A percentile compares a stretch with the other conserved stretches of the same genome.
Evolutionary conservation across 2,113 vertebrate species (phyloP).

Genomic region (Promerops cafer): DNA sequence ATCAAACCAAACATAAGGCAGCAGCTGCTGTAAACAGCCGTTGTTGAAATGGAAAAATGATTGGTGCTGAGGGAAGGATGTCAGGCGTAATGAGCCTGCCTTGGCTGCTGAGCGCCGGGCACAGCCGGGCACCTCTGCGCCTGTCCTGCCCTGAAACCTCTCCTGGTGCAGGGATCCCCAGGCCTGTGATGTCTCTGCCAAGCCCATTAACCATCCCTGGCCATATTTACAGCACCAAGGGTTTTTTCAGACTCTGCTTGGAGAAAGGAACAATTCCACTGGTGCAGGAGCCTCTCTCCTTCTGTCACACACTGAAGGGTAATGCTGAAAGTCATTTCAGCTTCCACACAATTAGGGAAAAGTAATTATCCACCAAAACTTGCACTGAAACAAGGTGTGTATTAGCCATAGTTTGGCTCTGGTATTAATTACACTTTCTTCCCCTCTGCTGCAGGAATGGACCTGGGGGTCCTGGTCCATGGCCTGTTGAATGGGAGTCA

Average conservation of each 20-base stretch:
- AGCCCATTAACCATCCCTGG: accelerated
- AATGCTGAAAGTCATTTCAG: not conserved
- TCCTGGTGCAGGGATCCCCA: accelerated
- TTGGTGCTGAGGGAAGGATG: slow-evolving; percentile 30
- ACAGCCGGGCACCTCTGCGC: not conserved
- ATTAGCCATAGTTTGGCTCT: not conserved
- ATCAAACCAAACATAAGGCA: slow-evolving; percentile 61
- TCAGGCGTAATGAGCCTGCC: not conserved
- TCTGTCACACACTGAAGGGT: not conserved
- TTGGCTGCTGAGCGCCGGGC: not conserved
- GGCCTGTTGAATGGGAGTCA: accelerated
- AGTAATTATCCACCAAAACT: not conserved
- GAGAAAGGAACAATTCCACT: not conserved
- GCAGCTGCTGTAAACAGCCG: slow-evolving; percentile 62
- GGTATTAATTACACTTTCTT: not conserved
- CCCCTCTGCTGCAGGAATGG: not conserved
- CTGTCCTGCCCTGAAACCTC: not conserved
- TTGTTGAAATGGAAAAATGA: slow-evolving; percentile 58
- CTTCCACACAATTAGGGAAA: not conserved
- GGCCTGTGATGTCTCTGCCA: accelerated
- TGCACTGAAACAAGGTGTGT: not conserved
- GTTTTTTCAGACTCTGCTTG: not conserved
- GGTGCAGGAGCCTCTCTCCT: not conserved
- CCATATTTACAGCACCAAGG: not conserved
- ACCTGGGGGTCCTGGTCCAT: not conserved